These are phyloP conservation scores for Solenopsis invicta DNA, from an alignment of 1,140 invertebrate species.

Conservation along the genomic window DNA sequence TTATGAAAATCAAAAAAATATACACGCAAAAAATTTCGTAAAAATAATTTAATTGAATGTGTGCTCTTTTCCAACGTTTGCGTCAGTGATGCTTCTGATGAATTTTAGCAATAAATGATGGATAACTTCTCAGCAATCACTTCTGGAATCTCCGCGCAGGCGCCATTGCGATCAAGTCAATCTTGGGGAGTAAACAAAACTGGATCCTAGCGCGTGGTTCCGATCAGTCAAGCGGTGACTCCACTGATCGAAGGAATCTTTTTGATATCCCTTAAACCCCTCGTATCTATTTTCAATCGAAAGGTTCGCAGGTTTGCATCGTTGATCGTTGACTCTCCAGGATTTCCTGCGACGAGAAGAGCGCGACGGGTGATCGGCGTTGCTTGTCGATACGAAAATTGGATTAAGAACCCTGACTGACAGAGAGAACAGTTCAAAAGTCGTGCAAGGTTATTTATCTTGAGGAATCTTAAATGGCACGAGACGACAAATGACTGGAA, in stretches of 20 bases:
- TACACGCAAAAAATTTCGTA: background rate
- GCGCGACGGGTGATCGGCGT: constrained; percentile 54
- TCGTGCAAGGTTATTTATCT: background rate
- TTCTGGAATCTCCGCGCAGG: constrained; percentile 45
- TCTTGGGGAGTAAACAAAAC: constrained; percentile 80
- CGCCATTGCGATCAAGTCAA: constrained; percentile 14
- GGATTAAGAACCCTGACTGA: background rate
- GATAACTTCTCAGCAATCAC: background rate
- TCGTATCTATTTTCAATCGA: constrained; percentile 12
- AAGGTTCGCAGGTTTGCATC: constrained; percentile 42
- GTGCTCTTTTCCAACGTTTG: background rate
- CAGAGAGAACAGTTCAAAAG: background rate
- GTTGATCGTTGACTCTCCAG: constrained; percentile 59
- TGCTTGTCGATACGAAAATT: background rate
- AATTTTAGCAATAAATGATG: constrained; percentile 29
- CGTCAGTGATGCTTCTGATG: background rate
- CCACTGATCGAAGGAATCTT: constrained; percentile 66
- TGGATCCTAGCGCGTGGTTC: constrained; percentile 79
- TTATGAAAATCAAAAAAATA: background rate
- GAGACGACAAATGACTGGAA: background rate
- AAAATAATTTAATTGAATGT: background rate
- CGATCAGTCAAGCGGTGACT: constrained; percentile 82
- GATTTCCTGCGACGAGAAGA: constrained; percentile 59
- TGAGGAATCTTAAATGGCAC: background rate
- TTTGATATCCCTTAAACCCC: background rate